Evolutionary conservation across 2,888 invertebrate genomes (phyloP), one percentile per base, ranked within the genome.

Genomic region (Catocala nupta): DNA sequence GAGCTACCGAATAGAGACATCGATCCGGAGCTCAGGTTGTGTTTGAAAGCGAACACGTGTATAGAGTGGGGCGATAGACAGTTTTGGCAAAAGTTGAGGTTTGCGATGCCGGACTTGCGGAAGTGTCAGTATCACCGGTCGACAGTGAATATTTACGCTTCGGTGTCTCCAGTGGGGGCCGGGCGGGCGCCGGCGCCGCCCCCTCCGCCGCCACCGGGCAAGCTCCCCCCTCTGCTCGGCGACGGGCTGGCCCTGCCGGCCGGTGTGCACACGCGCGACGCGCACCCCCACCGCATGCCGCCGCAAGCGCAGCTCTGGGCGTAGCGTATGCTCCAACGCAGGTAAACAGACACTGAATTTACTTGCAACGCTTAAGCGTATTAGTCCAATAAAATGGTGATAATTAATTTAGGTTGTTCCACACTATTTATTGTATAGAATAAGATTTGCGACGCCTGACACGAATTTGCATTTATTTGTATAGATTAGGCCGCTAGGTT

Each of bases 11-110:
- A 97, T 80, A 96, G 97, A 74, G 98, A 98, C 89, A 96, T 99
- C 70, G 99, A 99, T 91, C 96, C 97, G 74, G 99, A 99, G 90
- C 95, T 99, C 86, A 95, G 98, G 78, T 96, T 98, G 86, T 98
- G 98, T 91, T 95, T 99, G 83, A 97, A 98, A 83, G 97, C 98
- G 68, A 98, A 98, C 93, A 98, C 98, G 80, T 97, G 98, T 89
- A 96, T 99, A 85, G 97, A 98, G 89, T 98, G 98, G 97, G 98
- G 98, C 71, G 99, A 99, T 92, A 97, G 97, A 87, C 96, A 98
- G 86, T 99, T 99, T 95, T 99, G 99, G 99, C 98, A 98, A 87
- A 99, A 99, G 92, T 94, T 99, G 71, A 96, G 97, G 85, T 98
- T 98, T 85, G 97, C 98, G 59, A 96, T 99, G 96, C 98, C 98